These are phyloP conservation scores for Girardinus metallicus DNA, from an alignment of 2,797 vertebrate species.

Conservation along the genomic window DNA sequence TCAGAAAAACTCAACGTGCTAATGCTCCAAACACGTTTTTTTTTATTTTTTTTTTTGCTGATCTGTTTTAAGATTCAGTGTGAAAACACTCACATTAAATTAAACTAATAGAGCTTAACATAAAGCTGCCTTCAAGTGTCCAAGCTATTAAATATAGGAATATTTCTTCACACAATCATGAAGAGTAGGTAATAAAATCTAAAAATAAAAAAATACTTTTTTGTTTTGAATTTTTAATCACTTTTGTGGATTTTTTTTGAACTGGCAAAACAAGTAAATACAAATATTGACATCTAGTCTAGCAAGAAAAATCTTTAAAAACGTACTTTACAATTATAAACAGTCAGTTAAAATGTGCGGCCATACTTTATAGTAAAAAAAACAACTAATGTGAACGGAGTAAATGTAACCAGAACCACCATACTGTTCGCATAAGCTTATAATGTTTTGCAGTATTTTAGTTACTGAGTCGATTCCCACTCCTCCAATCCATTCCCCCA, in stretches of 20 bases:
- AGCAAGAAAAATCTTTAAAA: background rate
- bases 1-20: no score
- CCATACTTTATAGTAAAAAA: background rate
- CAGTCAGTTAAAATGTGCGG: background rate
- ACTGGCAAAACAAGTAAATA: background rate
- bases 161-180: background rate
- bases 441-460: background rate
- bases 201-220: accelerated
- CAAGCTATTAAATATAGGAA: background rate
- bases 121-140: background rate
- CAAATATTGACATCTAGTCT: background rate
- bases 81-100: background rate
- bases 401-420: background rate
- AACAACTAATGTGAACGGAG: background rate
- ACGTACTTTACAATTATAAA: background rate
- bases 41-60: no score
- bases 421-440: background rate
- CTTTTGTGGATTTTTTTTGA: background rate
- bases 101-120: background rate
- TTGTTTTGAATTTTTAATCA: background rate
- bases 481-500: background rate
- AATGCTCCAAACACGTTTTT: background rate
- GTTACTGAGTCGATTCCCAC: background rate
- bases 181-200: background rate
- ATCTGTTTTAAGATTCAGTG: background rate